These are phyloP conservation scores for Proteles cristata DNA, from an alignment of 2,113 vertebrate genomes.

Conservation along the genomic window DNA sequence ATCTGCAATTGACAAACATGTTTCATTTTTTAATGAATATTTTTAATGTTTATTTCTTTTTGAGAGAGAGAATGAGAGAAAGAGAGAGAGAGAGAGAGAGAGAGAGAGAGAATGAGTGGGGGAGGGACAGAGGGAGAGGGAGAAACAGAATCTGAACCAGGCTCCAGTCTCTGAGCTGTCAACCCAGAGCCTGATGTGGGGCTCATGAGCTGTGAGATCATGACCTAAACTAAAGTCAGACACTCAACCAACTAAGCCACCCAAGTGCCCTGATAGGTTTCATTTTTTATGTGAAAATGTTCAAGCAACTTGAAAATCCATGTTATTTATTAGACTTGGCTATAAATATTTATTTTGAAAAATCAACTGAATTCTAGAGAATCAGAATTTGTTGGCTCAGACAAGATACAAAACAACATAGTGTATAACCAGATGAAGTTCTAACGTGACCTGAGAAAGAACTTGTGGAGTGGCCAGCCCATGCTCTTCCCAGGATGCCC, in stretches of 20 bases:
- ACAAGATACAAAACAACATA: background rate
- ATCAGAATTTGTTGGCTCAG: background rate
- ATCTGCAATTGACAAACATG: background rate
- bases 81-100: no score
- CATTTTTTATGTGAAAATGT: background rate
- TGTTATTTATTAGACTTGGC: background rate
- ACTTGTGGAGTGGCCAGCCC: background rate
- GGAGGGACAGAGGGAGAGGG: no score
- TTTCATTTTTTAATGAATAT: background rate
- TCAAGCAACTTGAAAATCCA: background rate
- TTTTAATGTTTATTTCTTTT: no score
- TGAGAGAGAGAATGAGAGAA: no score
- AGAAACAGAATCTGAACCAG: no score
- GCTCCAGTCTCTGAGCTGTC: no score
- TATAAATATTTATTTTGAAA: conserved; percentile 15
- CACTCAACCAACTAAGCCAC: no score
- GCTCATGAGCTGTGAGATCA: no score
- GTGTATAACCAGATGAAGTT: background rate
- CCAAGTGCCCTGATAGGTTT: no score
- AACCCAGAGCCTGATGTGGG: no score
- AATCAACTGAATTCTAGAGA: background rate
- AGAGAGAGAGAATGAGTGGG: no score
- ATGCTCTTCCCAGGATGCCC: background rate
- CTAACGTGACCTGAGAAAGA: background rate
- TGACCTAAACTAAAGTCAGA: no score